phyloP scores from a whole-genome alignment of 2,113 vertebrate genomes.

The Psammodynastes pulverulentus region DNA sequence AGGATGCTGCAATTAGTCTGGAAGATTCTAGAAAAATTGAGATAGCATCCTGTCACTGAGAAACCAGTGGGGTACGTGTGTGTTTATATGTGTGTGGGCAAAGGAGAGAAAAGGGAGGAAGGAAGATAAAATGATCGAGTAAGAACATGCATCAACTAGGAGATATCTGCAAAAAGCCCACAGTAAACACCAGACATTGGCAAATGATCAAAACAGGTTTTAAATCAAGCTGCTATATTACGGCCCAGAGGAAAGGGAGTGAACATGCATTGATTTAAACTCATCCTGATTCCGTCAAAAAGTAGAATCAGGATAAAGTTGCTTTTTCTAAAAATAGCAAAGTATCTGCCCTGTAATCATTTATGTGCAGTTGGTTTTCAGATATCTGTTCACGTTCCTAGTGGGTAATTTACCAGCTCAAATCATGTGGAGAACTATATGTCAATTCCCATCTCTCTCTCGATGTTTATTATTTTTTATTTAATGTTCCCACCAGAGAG shows the following conservation, averaged over 20 bases:
- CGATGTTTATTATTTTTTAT: background rate
- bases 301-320: background rate
- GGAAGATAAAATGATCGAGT: slow-evolving; percentile 30
- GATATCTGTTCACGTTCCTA: background rate
- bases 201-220: slow-evolving; percentile 40
- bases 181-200: slow-evolving; percentile 4
- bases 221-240: slow-evolving; percentile 62
- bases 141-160: slow-evolving; percentile 40
- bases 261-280: background rate
- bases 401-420: background rate
- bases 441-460: too few species aligned
- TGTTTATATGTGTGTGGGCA: background rate
- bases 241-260: slow-evolving; percentile 10
- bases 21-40: slow-evolving; percentile 55
- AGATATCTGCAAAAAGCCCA: slow-evolving; percentile 60
- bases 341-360: background rate
- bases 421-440: background rate
- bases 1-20: slow-evolving; percentile 61
- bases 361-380: background rate
- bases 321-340: background rate
- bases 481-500: background rate
- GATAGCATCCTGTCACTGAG: slow-evolving; percentile 52
- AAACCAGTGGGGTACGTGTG: background rate
- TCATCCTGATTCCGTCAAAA: background rate
- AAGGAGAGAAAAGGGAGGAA: slow-evolving; percentile 36